Evolutionary conservation across 2,797 vertebrate species (phyloP), one percentile per base, ranked within the genome.

Genomic region (Peromyscus attwateri): DNA sequence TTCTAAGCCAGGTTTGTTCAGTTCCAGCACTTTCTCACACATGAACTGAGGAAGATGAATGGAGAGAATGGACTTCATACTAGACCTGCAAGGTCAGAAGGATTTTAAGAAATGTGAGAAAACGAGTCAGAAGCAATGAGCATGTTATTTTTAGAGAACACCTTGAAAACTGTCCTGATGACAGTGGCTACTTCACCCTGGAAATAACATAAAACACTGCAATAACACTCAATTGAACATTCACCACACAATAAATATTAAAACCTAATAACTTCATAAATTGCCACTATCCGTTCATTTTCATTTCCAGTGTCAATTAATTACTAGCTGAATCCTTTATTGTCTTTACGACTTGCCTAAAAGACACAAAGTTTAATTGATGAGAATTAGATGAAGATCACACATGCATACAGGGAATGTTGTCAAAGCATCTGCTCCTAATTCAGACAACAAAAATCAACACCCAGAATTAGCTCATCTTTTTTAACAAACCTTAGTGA

Each of bases 321-420:
- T 46, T 13, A 89, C n/a, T 73, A 82, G 23, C 13, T 83, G 83
- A 16, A 77, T 40, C 12, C 10, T 85, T 85, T 75, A 88, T 3
- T 88, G n/a, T 79, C 21, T 95, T 95, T 79, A 91, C 31, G 52
- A 73, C 68, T 88, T 90, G 55, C 34, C n/a, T 96, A 94, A 85
- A 17, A 85, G 29, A 80, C 62, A 93, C 3, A 43, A 43, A 77
- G 88, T 79, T 81, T 31, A 88, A 94, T 17, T 37, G 25, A 52
- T 80, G 34, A 68, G 27, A 71, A 83, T 66, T 25, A 87, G 3
- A 66, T 80, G 11, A 92, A 89, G 75, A 60, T 75, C n/a, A 84
- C 34, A 66, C 14, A 66, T 14, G 6, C 25, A 73, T 66, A 79
- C 55, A 37, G 46, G 23, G 1, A 66, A 94, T 77, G 57, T 43